Base-by-base conservation (phyloP, 2,113 vertebrate genomes). In the Eptesicus fuscus region DNA sequence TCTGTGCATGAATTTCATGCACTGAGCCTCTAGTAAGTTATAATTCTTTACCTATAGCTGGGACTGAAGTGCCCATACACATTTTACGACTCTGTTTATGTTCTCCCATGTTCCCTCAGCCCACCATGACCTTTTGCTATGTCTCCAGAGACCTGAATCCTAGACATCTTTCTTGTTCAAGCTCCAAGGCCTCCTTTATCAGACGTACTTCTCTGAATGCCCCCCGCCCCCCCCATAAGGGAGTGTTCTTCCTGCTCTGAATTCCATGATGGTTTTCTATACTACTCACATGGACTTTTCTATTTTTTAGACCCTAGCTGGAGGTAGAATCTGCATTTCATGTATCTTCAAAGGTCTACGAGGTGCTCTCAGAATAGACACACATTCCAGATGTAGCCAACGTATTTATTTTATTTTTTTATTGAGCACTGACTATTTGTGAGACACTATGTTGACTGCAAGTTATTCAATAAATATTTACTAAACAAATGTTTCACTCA, bases 381-480 rank as follows among this genome's bases (percentile, higher is more conserved):
- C 13, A 84, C 40, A 76, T 7, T 93, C 32, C 87, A 49, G 69
- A 67, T 65, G 23, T 17, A 63, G 61, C 63, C 13, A 44, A 0
- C 25, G 76, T 51, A 28, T 71, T 56, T 2, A n/a, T 53, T 88
- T 18, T 22, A n/a, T 30, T 23, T 14, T 22, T 47, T 53, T 53
- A 44, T 56, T 74, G 59, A 80, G 20, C 32, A 49, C 5, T 12
- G 2, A 77, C 6, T 88, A 44, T 74, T 95, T 93, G 22, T 88
- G 44, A 83, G 79, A 40, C 2, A 42, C 49, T 59, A n/a, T 32
- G 10, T 42, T 91, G n/a, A 91, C 30, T 0, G 2, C 14, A 70
- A 91, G 18, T 59, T 89, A 53, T 28, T 94, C 51, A 93, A 63
- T 88, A 95, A 84, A 86, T 94, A 82, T 94, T 90, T 91, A 56